These are phyloP conservation scores for Paramormyrops kingsleyae DNA, from an alignment of 2,113 vertebrate genomes.

Conservation along the genomic window DNA sequence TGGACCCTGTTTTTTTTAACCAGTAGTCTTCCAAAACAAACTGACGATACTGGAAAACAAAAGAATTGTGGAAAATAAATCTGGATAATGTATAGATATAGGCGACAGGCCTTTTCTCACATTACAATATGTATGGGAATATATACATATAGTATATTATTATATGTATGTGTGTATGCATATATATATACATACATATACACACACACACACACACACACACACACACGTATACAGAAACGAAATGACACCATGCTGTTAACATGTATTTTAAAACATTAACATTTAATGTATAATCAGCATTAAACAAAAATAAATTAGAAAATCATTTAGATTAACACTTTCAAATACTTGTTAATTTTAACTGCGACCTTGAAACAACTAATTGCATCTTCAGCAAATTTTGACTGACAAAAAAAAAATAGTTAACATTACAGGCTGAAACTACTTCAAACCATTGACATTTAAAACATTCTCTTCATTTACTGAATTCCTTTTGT, in stretches of 20 bases:
- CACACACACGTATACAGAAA: background rate
- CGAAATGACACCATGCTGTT: background rate
- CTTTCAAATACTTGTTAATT: background rate
- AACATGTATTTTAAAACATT: background rate
- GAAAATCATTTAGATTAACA: background rate
- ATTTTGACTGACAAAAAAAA: background rate
- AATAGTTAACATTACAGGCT: background rate
- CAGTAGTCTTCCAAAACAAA: background rate
- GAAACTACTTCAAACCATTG: background rate
- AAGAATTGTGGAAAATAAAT: background rate
- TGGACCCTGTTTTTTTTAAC: background rate
- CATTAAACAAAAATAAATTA: background rate
- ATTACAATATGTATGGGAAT: background rate
- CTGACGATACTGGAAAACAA: background rate
- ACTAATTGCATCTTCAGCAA: background rate
- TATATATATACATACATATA: background rate
- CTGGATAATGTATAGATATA: background rate
- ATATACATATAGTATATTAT: background rate
- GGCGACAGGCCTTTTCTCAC: background rate
- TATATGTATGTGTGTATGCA: background rate
- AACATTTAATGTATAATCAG: background rate
- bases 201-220: too few species aligned
- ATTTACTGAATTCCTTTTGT: background rate
- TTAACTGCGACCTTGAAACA: background rate
- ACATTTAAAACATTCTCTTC: background rate